Evolutionary conservation across 2,888 invertebrate genomes (phyloP).

Genomic region (Limenitis arthemis): DNA sequence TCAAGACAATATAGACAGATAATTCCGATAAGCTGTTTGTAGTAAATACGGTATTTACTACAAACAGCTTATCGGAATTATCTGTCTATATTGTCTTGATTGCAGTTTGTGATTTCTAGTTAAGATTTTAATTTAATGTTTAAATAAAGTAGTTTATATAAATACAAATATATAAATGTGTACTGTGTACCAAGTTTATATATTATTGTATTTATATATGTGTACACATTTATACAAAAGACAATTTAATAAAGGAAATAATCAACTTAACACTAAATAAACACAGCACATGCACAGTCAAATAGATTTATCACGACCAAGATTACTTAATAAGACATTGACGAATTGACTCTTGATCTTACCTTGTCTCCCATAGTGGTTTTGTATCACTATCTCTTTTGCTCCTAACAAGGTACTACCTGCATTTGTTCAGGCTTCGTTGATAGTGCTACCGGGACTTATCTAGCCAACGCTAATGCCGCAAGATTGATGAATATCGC

Average conservation of each 20-base stretch:
- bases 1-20: too few species aligned
- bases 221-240: too few species aligned
- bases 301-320: conserved; percentile 62
- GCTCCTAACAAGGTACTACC: conserved; percentile 59
- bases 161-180: too few species aligned
- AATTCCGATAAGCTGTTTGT: too few species aligned
- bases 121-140: too few species aligned
- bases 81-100: too few species aligned
- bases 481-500: conserved; percentile 53
- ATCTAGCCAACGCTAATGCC: conserved; percentile 61
- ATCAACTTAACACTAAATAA: conserved; percentile 44
- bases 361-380: conserved; percentile 35
- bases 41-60: too few species aligned
- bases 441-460: conserved; percentile 49
- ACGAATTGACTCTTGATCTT: conserved; percentile 53
- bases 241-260: background rate
- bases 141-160: too few species aligned
- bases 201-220: too few species aligned
- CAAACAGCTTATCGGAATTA: too few species aligned
- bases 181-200: too few species aligned
- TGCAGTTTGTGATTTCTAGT: too few species aligned
- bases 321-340: conserved; percentile 66
- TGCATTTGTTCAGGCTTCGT: conserved; percentile 61
- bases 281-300: conserved; percentile 51
- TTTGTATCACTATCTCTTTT: conserved; percentile 34